Evolutionary conservation across 2,113 vertebrate species (phyloP).

Genomic region (Leptocoma aspasia): DNA sequence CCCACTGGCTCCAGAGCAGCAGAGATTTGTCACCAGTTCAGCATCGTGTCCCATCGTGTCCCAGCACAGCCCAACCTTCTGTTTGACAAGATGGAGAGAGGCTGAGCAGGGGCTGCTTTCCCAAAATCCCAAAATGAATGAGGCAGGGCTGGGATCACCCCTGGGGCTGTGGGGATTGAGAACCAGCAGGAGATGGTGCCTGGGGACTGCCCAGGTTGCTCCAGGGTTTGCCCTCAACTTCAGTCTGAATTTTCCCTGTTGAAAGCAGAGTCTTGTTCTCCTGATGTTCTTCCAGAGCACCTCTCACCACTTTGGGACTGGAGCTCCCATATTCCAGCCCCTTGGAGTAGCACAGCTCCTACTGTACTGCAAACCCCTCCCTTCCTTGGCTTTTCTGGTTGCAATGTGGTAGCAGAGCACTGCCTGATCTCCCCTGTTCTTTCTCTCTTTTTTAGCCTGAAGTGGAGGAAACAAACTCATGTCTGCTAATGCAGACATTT

Average conservation of each 20-base stretch:
- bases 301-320: not conserved
- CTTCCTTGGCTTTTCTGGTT: not conserved
- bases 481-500: slow-evolving; percentile 1
- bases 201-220: not conserved
- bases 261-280: not conserved
- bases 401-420: not conserved
- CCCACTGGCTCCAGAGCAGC: not conserved
- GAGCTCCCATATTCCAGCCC: not conserved
- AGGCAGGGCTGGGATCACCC: not conserved
- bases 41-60: not conserved
- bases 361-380: not conserved
- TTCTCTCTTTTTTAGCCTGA: not conserved
- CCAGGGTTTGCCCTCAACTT: not conserved
- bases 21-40: not conserved
- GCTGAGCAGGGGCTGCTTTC: not conserved
- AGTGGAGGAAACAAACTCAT: not conserved
- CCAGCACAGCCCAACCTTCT: not conserved
- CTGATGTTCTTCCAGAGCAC: not conserved
- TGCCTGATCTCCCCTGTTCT: not conserved
- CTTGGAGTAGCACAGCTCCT: not conserved
- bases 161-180: not conserved
- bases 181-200: not conserved
- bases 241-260: not conserved
- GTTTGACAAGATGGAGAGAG: not conserved
- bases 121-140: not conserved